These are phyloP conservation scores for Phrynocephalus vlangalii DNA, from an alignment of 2,797 vertebrate species.

Conservation along the genomic window DNA sequence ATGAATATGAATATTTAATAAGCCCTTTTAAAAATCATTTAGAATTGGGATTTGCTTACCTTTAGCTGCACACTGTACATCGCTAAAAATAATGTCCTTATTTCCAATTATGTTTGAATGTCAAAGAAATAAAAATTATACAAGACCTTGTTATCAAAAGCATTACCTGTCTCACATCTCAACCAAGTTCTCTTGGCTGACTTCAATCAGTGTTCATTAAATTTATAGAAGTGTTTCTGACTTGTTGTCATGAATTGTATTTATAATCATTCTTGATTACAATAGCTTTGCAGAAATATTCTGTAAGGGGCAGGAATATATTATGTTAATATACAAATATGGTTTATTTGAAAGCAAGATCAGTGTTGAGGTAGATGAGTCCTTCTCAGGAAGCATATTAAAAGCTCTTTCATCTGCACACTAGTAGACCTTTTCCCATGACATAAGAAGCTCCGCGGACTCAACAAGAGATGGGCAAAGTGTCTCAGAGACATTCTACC, in stretches of 20 bases:
- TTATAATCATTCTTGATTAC: conserved; percentile 36
- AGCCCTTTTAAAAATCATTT: not conserved
- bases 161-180: accelerated
- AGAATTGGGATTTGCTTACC: not conserved
- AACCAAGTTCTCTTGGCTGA: not conserved
- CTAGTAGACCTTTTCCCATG: not conserved
- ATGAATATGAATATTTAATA: not conserved
- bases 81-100: conserved; percentile 14
- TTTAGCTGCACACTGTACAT: not conserved
- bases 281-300: conserved; percentile 44
- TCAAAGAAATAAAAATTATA: conserved; percentile 25
- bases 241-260: conserved; percentile 33
- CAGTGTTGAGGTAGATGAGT: not conserved
- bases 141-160: conserved; percentile 1
- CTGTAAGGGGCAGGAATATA: conserved; percentile 1
- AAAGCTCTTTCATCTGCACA: conserved; percentile 35
- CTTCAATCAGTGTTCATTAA: conserved; percentile 28
- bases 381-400: not conserved
- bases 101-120: conserved; percentile 42
- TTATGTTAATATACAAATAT: conserved; percentile 32
- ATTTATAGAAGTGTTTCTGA: conserved; percentile 38
- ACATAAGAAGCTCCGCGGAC: not conserved
- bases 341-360: conserved; percentile 26
- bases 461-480: not conserved
- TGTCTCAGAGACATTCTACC: not conserved